Conservation (phyloP, 2,888 invertebrate species). For the Pristionchus fissidentatus region DNA sequence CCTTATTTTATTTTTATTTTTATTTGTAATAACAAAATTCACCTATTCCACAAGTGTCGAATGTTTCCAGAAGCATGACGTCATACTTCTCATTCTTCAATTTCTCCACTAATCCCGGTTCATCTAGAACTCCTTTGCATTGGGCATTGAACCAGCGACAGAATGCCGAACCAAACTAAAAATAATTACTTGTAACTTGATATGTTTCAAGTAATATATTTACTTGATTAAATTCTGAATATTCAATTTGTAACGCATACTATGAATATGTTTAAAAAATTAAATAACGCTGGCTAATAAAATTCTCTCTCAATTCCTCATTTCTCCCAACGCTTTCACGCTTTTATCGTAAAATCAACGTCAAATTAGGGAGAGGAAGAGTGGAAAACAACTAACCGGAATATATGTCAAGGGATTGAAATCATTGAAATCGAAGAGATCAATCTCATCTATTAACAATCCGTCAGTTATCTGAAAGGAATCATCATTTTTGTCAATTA, state of each 20-base stretch:
- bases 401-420: background rate
- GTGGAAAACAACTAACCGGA: background rate
- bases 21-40: background rate
- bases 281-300: too few species aligned
- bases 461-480: background rate
- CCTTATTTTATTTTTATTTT: too few species aligned
- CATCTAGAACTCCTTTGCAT: background rate
- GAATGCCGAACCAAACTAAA: background rate
- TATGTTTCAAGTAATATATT: too few species aligned
- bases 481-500: background rate
- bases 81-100: background rate
- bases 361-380: too few species aligned
- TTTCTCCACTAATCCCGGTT: background rate
- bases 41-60: constrained; percentile 12
- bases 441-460: background rate
- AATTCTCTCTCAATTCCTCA: too few species aligned
- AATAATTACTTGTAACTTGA: background rate
- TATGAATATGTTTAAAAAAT: too few species aligned
- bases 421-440: constrained; percentile 1
- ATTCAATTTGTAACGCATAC: too few species aligned
- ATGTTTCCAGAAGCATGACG: constrained; percentile 1
- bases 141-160: background rate
- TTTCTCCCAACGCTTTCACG: too few species aligned
- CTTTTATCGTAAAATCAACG: too few species aligned
- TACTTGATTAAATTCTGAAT: too few species aligned